Evolutionary conservation across 2,797 vertebrate species (phyloP).

Genomic region (Danio jaintianensis): DNA sequence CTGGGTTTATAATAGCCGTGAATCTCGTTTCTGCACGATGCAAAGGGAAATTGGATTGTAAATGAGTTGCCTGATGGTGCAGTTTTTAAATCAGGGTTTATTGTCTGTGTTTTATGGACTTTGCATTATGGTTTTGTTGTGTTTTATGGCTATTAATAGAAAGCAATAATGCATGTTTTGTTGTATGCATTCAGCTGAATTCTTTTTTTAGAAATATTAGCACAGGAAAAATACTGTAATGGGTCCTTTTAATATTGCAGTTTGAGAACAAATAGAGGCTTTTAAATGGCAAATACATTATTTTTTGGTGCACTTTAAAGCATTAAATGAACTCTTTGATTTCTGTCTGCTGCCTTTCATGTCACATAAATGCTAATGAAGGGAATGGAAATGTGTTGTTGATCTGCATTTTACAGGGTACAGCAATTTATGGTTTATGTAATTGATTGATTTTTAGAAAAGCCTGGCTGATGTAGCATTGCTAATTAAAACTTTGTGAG

Average conservation of each 20-base stretch:
- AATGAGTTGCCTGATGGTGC: neutral
- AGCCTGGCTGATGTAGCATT: neutral
- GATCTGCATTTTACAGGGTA: neutral
- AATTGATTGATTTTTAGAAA: neutral
- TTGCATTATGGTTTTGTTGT: neutral
- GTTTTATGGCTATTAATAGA: neutral
- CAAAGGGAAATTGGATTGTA: constrained; percentile 1
- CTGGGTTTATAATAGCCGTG: neutral
- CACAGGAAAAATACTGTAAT: neutral
- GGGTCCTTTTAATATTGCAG: neutral
- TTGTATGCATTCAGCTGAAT: neutral
- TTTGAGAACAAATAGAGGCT: neutral
- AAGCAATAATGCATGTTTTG: neutral
- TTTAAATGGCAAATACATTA: constrained; percentile 4
- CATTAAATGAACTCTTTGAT: neutral
- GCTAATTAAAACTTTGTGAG: neutral
- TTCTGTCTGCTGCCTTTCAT: neutral
- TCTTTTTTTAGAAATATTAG: neutral
- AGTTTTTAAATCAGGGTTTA: neutral
- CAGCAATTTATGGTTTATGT: neutral
- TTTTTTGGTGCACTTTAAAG: neutral
- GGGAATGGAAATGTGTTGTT: neutral
- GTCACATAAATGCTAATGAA: neutral
- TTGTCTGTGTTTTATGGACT: neutral
- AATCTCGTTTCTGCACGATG: neutral